Evolutionary conservation across 2,113 vertebrate species (phyloP), one percentile per base, ranked within the genome.

Genomic region (Orthonyx spaldingii): DNA sequence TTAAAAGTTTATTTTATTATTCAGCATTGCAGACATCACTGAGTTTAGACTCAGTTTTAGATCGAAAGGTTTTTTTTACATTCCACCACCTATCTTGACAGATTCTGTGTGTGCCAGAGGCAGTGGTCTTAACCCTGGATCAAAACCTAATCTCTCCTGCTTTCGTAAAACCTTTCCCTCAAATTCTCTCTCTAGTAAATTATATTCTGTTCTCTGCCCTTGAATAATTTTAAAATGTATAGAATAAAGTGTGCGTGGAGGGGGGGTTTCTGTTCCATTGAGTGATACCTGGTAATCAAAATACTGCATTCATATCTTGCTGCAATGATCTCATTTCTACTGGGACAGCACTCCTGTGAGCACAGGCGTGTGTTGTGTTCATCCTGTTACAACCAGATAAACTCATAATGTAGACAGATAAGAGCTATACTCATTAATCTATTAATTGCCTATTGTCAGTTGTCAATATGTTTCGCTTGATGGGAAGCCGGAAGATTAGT

Each of bases 341-440:
- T 92, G 96, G 97, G 97, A 96, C 95, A 87, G 79, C 77, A 87
- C 84, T 94, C 90, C 92, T 93, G 93, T 75, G 94, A 93, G 91
- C 87, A n/a, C 79, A 93, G 90, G 80, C 89, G 69, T 56, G 8
- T 95, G 93, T 94, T 93, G 84, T 93, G 83, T 84, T 97, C 95
- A 89, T 95, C 96, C 97, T 97, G 97, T 96, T 93, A 95, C 96
- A 96, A 97, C 94, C 95, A 97, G 97, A 97, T 97, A 97, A 97
- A 97, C 91, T 96, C 96, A 94, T 94, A 96, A 97, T 96, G 96
- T 47, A 92, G 90, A 94, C 80, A 94, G 97, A 97, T 97, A 97
- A 97, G 97, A 68, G 80, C 91, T 93, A 82, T 93, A 86, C 96
- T 95, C 95, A 96, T 97, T 97, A 96, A 97, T 97, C 96, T 97